Evolutionary conservation across 2,888 invertebrate species (phyloP).

Genomic region (Ferrisia virgata): DNA sequence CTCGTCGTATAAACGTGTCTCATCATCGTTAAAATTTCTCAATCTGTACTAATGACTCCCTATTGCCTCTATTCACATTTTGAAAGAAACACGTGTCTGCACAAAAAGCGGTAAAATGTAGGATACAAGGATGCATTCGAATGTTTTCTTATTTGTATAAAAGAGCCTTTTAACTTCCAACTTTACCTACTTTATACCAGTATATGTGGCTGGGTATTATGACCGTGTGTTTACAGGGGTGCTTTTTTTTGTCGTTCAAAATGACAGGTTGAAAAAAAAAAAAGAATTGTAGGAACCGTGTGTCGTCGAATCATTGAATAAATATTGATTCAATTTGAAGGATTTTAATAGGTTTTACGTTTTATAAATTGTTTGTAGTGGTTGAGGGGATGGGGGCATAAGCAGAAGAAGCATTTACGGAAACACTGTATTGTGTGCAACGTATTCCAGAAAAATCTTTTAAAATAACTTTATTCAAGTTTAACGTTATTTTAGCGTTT

Average conservation of each 20-base stretch:
- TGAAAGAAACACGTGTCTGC: constrained; percentile 20
- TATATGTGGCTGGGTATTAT: neutral
- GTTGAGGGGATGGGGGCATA: too few relatives aligned
- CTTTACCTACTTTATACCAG: neutral
- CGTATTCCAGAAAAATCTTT: neutral
- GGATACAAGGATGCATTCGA: neutral
- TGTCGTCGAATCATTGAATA: neutral
- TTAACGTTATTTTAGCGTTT: neutral
- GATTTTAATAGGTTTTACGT: neutral
- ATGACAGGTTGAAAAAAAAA: constrained; percentile 9
- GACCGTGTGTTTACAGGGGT: neutral
- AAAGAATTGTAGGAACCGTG: neutral
- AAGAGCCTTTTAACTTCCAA: neutral
- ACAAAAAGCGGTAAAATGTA: constrained; percentile 12
- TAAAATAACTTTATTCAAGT: neutral
- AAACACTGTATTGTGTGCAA: neutral
- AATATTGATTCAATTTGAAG: neutral
- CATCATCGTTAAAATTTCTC: constrained; percentile 2
- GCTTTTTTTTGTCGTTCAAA: neutral
- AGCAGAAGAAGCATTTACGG: neutral
- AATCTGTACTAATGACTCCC: constrained; percentile 23
- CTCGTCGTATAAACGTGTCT: neutral
- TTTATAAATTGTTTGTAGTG: too few relatives aligned
- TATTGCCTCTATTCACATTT: neutral
- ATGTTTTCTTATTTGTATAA: constrained; percentile 22